A percentile compares a stretch with the other conserved stretches of the same genome.
Conservation (phyloP, 2,797 vertebrate species). For the Neosilurus hyrtlii region DNA sequence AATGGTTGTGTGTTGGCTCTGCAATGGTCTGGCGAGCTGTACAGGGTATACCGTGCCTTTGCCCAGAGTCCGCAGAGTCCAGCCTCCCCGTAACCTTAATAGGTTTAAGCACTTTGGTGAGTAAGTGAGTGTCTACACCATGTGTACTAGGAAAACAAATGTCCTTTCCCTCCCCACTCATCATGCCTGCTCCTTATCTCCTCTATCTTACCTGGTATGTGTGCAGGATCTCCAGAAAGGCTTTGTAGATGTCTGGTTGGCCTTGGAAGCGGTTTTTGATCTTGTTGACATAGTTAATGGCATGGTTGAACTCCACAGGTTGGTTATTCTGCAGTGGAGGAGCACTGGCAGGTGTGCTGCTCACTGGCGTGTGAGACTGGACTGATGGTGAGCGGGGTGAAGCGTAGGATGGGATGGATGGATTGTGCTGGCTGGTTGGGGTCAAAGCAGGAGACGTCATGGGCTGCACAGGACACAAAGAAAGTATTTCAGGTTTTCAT, state of each 20-base stretch:
- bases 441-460: conserved; percentile 91
- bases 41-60: no score
- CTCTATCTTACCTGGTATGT: conserved; percentile 85
- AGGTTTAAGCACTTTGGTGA: no score
- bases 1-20: no score
- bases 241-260: conserved; percentile 98
- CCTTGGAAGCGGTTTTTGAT: conserved; percentile 99
- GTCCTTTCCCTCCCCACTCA: background rate
- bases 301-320: conserved; percentile 97
- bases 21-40: no score
- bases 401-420: conserved; percentile 89
- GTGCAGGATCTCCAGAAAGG: conserved; percentile 97
- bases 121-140: no score
- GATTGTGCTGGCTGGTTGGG: conserved; percentile 91
- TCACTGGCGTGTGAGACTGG: conserved; percentile 92
- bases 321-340: conserved; percentile 97
- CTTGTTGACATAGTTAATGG: conserved; percentile 99
- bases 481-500: background rate
- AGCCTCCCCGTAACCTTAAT: no score
- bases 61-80: no score
- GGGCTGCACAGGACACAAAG: conserved; percentile 68
- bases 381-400: conserved; percentile 92
- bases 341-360: conserved; percentile 87
- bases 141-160: background rate
- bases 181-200: background rate